A percentile compares a stretch with the other conserved stretches of the same genome.
Conservation (phyloP, 1,140 invertebrate species). For the Venturia canescens region DNA sequence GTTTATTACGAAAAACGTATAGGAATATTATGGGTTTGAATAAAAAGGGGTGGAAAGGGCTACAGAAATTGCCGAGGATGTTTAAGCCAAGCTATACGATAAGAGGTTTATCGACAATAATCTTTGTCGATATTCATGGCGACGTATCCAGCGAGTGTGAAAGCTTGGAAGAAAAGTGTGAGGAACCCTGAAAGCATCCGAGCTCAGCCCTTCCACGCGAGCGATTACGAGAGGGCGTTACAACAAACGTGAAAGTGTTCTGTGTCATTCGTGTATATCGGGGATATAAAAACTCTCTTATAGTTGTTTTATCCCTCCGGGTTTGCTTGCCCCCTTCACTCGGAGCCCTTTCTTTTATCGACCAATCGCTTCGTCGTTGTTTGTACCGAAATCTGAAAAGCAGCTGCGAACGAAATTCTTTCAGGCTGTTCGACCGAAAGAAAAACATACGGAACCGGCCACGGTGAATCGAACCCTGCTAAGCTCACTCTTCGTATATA, state of each 20-base stretch:
- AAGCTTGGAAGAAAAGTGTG: not conserved
- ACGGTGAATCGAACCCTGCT: no score
- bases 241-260: not conserved
- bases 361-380: no score
- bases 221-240: not conserved
- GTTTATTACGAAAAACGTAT: not conserved
- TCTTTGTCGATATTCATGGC: not conserved
- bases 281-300: not conserved
- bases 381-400: no score
- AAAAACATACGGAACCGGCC: no score
- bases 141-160: conserved; percentile 1
- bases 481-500: no score
- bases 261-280: conserved; percentile 2
- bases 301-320: not conserved
- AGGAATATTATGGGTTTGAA: not conserved
- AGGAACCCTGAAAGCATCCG: not conserved
- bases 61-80: not conserved
- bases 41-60: not conserved
- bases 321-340: not conserved
- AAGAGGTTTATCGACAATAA: conserved; percentile 6
- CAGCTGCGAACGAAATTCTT: no score
- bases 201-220: not conserved
- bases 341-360: not conserved
- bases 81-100: not conserved
- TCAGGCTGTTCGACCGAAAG: no score